Conservation (phyloP, 2,888 invertebrate genomes). For the Creontiades dilutus region DNA sequence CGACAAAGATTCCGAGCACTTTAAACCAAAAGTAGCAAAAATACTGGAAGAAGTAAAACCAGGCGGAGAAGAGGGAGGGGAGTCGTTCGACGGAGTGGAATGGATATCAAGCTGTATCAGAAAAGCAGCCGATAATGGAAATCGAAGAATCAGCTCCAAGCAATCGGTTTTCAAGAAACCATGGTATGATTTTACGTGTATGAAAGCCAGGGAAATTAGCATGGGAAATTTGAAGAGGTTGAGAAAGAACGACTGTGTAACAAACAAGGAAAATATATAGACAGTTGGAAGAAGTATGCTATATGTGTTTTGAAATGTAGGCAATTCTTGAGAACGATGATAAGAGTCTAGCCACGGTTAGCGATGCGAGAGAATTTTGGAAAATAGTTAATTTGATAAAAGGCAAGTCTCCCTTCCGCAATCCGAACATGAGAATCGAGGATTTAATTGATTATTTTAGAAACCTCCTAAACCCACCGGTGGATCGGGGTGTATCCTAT, state of each 20-base stretch:
- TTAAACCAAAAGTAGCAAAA: neutral
- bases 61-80: too few species aligned
- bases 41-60: neutral
- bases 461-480: neutral
- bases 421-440: neutral
- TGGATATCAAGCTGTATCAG: neutral
- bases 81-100: neutral
- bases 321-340: neutral
- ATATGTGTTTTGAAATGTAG: neutral
- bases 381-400: neutral
- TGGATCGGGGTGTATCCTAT: neutral
- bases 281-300: neutral
- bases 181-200: neutral
- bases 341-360: neutral
- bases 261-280: neutral
- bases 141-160: too few species aligned
- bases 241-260: neutral
- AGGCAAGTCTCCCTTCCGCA: neutral
- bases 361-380: slow-evolving; percentile 30
- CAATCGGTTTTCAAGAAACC: neutral
- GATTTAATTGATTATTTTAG: neutral
- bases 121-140: neutral
- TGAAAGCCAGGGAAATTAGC: neutral
- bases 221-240: neutral
- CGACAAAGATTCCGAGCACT: neutral